A percentile compares a stretch with the other conserved stretches of the same genome.
Evolutionary conservation across 2,888 invertebrate species (phyloP).

Genomic region (Muscina levida): DNA sequence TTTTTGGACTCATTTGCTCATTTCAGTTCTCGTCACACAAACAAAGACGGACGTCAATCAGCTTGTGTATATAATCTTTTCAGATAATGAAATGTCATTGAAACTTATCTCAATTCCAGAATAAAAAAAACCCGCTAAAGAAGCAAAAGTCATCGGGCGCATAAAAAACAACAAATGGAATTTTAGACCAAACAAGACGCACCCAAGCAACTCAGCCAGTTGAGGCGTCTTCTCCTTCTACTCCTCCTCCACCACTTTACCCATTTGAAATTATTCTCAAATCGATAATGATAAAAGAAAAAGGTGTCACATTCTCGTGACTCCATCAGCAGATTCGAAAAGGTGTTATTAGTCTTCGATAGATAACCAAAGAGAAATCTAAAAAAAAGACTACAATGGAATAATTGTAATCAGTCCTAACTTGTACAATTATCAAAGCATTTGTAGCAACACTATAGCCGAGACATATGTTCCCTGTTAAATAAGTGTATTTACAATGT

Average conservation of each 20-base stretch:
- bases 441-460: constrained; percentile 7
- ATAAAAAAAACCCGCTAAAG: no score
- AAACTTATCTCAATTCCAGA: constrained; percentile 58
- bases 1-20: constrained; percentile 17
- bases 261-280: constrained; percentile 3
- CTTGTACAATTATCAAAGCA: constrained; percentile 29
- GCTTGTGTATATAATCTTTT: constrained; percentile 50
- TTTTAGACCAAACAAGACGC: constrained; percentile 54
- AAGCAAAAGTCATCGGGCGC: constrained; percentile 7
- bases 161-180: constrained; percentile 7
- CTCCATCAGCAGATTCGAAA: constrained; percentile 29
- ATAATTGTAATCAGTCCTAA: constrained; percentile 19
- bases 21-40: background rate
- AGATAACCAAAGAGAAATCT: constrained; percentile 6
- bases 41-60: constrained; percentile 58
- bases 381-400: background rate
- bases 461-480: constrained; percentile 14
- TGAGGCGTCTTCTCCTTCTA: no score
- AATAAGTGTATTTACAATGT: background rate
- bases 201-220: constrained; percentile 20
- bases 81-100: constrained; percentile 60
- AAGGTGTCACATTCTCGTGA: constrained; percentile 22
- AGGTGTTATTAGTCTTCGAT: constrained; percentile 24
- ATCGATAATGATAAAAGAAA: constrained; percentile 11
- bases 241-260: no score